Evolutionary conservation across 2,797 vertebrate genomes (phyloP).

Genomic region (Phoeniculus purpureus): DNA sequence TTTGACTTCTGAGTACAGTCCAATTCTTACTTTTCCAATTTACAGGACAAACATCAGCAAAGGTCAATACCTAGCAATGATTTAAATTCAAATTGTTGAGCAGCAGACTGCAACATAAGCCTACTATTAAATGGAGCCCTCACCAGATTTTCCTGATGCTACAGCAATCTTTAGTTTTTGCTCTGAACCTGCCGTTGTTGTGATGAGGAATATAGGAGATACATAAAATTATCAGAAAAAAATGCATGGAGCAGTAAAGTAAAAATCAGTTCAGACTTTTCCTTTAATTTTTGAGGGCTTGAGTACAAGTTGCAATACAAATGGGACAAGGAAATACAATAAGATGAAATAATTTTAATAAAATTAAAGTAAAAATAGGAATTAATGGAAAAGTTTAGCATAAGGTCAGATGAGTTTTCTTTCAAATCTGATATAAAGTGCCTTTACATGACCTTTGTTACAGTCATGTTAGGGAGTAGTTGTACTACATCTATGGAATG

Average conservation of each 20-base stretch:
- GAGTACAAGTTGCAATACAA: not conserved
- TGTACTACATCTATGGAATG: not conserved
- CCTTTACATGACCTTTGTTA: not conserved
- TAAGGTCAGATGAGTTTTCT: not conserved
- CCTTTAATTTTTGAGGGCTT: not conserved
- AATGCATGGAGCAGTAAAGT: constrained; percentile 10
- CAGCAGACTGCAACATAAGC: not conserved
- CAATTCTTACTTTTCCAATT: constrained; percentile 25
- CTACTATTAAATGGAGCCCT: not conserved
- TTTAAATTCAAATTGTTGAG: constrained; percentile 20
- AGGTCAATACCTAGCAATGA: constrained; percentile 6
- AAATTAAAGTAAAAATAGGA: not conserved
- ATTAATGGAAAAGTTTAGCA: not conserved
- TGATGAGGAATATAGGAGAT: not conserved
- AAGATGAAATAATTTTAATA: not conserved
- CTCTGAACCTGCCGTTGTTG: not conserved
- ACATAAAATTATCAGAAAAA: not conserved
- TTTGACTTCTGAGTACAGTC: not conserved
- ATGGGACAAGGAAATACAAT: not conserved
- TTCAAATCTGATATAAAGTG: not conserved
- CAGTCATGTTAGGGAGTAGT: not conserved
- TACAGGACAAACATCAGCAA: not conserved
- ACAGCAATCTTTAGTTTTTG: constrained; percentile 42
- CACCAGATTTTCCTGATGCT: not conserved
- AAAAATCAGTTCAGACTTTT: not conserved